Conservation (phyloP, 2,797 vertebrate species). For the Intellagama lesueurii region DNA sequence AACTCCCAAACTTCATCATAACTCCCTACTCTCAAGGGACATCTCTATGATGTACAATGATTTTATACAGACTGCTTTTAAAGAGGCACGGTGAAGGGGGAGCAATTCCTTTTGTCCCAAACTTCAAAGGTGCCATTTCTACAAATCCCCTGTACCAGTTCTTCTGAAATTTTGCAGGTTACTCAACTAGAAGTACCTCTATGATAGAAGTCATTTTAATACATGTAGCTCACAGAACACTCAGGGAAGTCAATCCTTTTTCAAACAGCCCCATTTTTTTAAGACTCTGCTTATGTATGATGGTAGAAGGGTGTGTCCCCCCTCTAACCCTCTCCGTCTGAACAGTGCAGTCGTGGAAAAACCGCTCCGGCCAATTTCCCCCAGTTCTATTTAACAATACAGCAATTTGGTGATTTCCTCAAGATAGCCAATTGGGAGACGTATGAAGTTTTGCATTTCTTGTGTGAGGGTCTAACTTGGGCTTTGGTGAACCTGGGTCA, state of each 20-base stretch:
- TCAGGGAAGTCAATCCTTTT: not conserved
- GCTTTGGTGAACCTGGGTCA: no score
- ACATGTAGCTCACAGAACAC: not conserved
- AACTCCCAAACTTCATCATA: not conserved
- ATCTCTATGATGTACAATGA: not conserved
- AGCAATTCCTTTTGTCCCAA: not conserved
- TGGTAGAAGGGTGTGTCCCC: no score
- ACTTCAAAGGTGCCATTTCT: not conserved
- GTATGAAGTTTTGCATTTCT: not conserved
- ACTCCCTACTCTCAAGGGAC: not conserved
- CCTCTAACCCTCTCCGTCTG: no score
- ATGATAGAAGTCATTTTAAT: not conserved
- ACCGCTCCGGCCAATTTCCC: no score
- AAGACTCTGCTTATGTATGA: not conserved
- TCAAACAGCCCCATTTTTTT: not conserved
- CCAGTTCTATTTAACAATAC: not conserved
- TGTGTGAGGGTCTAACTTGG: not conserved
- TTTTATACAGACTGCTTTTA: not conserved
- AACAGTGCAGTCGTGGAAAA: no score
- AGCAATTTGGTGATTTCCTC: not conserved
- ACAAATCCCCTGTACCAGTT: not conserved
- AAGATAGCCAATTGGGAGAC: not conserved
- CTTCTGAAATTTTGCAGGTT: not conserved
- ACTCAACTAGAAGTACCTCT: not conserved
- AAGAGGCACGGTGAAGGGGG: not conserved